Conservation (phyloP, 2,888 invertebrate species). For the Apeira syringaria region DNA sequence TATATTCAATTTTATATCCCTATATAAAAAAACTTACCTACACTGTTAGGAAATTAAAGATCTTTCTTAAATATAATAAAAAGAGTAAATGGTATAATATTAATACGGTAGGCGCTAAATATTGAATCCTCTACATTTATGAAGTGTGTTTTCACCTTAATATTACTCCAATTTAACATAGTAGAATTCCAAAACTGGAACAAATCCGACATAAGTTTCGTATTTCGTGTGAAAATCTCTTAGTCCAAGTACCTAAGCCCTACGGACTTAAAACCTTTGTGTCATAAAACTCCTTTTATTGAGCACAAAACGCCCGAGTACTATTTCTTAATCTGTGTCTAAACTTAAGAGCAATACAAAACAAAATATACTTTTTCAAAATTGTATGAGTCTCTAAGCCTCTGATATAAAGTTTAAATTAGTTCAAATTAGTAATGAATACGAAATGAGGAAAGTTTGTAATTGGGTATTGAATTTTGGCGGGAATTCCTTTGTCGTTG, state of each 20-base stretch:
- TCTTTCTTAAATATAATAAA: no score
- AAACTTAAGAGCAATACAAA: not conserved
- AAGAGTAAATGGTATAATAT: no score
- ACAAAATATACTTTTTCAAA: not conserved
- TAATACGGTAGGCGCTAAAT: no score
- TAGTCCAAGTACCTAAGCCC: not conserved
- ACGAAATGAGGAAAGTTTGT: not conserved
- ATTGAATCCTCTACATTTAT: no score
- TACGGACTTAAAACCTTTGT: not conserved
- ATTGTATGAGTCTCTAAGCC: not conserved
- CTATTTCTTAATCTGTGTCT: not conserved
- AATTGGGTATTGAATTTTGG: conserved; percentile 23
- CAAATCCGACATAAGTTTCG: conserved; percentile 16
- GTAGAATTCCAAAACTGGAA: conserved; percentile 1
- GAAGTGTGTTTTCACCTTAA: no score
- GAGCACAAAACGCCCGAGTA: not conserved
- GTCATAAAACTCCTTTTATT: conserved; percentile 3
- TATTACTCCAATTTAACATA: no score
- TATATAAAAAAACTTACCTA: no score
- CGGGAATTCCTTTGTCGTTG: conserved; percentile 39
- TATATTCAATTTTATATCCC: no score
- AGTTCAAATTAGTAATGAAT: not conserved
- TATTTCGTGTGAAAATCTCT: conserved; percentile 18
- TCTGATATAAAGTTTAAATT: not conserved
- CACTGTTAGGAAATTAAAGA: no score